Base-by-base conservation (phyloP, 2,113 vertebrate genomes). In the Sturnira hondurensis region DNA sequence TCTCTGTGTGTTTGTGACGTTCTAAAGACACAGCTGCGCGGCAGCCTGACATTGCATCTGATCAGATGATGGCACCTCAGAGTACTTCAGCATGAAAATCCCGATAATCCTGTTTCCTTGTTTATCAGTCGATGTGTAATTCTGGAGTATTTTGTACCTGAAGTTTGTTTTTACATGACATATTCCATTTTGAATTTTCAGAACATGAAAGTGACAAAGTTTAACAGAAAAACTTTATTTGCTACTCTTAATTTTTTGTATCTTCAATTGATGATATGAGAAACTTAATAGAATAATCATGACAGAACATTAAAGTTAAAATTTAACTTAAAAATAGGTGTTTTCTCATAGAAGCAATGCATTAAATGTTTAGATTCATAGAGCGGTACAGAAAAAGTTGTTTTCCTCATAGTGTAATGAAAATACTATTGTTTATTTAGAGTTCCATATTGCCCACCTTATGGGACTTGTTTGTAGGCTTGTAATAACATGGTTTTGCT, bases 141-240 rank as follows among this genome's bases (percentile, higher is more conserved):
- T 76, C 43, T 91, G 67, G 77, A 38, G 63, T 95, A 36, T 31
- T 86, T 94, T 84, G 74, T 50, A 58, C 73, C 47, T 97, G 10
- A 58, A 50, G 0, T 81, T 94, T 63, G 54, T 91, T 83, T 93
- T 89, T 93, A 91, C 36, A 36, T 68, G 52, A 15, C 38, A 31
- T 70, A 61, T 17, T 22, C 19, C 43, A 65, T 86, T 93, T 95
- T 84, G 89, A 92, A 92, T 77, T 96, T 96, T 96, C 71, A 93
- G 68, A 94, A 71, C 54, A 54, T 96, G 74, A 74, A 78, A 94
- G 10, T 70, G 38, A 20, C 11, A 67, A 54, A 93, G 83, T 54
- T 74, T 87, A 38, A 93, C 41, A 83, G 93, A 85, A 92, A 78
- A 87, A 8, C 83, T 82, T 81, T 86, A 70, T 89, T 93, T 93